Evolutionary conservation across 2,888 invertebrate species (phyloP).

Genomic region (Laspeyria flexula): DNA sequence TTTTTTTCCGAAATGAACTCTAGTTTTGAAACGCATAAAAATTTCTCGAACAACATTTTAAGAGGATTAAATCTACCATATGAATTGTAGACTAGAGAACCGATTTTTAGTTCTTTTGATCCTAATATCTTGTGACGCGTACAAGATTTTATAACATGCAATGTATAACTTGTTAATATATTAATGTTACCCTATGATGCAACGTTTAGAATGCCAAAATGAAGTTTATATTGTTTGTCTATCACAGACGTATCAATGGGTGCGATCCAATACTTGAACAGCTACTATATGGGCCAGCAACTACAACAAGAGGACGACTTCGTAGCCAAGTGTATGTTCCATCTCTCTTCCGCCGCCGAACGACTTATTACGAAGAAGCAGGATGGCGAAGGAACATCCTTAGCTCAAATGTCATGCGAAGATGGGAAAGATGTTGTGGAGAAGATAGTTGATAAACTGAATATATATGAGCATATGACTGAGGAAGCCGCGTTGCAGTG

Average conservation of each 20-base stretch:
- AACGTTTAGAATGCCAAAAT: no score
- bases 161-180: no score
- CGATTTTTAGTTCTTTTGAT: no score
- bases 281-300: slow-evolving; percentile 97
- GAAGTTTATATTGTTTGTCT: background rate
- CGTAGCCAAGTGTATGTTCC: slow-evolving; percentile 96
- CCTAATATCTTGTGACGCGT: no score
- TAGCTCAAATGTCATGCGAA: slow-evolving; percentile 37
- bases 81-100: no score
- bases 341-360: slow-evolving; percentile 93
- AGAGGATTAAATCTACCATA: no score
- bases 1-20: no score
- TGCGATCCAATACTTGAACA: slow-evolving; percentile 97
- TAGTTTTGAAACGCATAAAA: no score
- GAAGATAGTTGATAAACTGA: slow-evolving; percentile 73
- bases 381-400: slow-evolving; percentile 56
- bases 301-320: slow-evolving; percentile 97
- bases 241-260: slow-evolving; percentile 94
- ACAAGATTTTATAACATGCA: no score
- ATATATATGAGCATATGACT: slow-evolving; percentile 79
- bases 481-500: slow-evolving; percentile 94
- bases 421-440: slow-evolving; percentile 66
- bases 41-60: no score
- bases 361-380: slow-evolving; percentile 85
- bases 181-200: no score